Percentiles rank a stretch among this genome's conserved stretches.
Evolutionary conservation across 2,113 vertebrate genomes (phyloP).

Genomic region (Paradisaea rubra): DNA sequence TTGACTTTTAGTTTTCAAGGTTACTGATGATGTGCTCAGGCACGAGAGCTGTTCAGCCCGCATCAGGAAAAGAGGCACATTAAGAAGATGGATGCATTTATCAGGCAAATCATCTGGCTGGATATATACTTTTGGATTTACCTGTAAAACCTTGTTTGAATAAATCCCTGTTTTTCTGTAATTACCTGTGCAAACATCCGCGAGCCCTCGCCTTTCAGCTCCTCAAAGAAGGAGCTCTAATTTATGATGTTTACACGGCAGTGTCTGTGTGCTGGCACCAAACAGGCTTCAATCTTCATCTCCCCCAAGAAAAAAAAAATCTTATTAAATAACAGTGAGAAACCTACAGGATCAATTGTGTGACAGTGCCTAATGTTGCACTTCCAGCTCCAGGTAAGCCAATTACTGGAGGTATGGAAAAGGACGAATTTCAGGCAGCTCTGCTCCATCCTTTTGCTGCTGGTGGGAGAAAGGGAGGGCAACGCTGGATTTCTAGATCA

Average conservation of each 20-base stretch:
- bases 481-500: not conserved
- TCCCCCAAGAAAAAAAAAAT: not conserved
- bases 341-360: not conserved
- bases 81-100: slow-evolving; percentile 70
- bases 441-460: not conserved
- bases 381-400: not conserved
- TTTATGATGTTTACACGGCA: not conserved
- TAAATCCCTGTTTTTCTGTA: slow-evolving; percentile 27
- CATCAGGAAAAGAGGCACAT: slow-evolving; percentile 59
- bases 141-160: slow-evolving; percentile 34
- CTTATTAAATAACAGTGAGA: not conserved
- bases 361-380: not conserved
- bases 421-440: not conserved
- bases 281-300: not conserved
- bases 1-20: slow-evolving; percentile 71
- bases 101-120: slow-evolving; percentile 59
- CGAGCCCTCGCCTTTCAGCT: not conserved
- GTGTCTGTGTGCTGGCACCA: not conserved
- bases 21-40: slow-evolving; percentile 55
- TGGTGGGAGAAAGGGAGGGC: not conserved
- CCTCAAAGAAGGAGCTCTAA: not conserved
- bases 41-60: slow-evolving; percentile 45
- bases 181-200: slow-evolving; percentile 38
- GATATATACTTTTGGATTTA: slow-evolving; percentile 48
- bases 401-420: not conserved